Conservation (phyloP, 2,113 vertebrate species). For the Gadus chalcogrammus region DNA sequence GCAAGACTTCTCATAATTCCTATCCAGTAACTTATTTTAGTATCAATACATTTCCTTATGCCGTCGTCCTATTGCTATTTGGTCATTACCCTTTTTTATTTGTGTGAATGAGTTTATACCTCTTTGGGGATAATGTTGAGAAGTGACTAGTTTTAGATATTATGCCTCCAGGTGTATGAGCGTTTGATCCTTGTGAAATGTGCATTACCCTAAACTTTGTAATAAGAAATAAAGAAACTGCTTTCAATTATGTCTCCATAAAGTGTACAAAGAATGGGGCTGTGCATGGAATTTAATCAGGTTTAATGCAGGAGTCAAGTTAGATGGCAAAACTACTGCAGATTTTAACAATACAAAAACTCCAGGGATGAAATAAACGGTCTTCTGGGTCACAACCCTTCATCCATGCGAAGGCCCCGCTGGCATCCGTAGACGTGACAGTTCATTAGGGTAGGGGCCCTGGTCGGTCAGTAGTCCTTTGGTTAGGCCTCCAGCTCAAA, state of each 20-base stretch:
- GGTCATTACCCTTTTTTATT: conserved; percentile 23
- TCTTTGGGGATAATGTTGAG: background rate
- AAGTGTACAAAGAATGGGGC: conserved; percentile 32
- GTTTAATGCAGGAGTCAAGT: conserved; percentile 42
- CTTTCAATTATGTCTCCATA: background rate
- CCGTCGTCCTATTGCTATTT: conserved; percentile 19
- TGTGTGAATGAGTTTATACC: conserved; percentile 25
- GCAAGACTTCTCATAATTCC: background rate
- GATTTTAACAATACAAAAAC: background rate
- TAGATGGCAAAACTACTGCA: too few species aligned
- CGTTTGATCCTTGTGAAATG: conserved; percentile 65
- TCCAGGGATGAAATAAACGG: background rate
- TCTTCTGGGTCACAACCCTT: too few species aligned
- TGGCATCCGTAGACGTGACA: too few species aligned
- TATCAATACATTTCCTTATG: conserved; percentile 34
- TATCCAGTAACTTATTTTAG: conserved; percentile 58
- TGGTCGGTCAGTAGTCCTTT: background rate
- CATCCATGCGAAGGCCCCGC: too few species aligned
- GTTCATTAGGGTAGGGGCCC: too few species aligned
- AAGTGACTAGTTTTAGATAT: conserved; percentile 47
- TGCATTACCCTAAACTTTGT: conserved; percentile 67
- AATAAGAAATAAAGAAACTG: conserved; percentile 49
- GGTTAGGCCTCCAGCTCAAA: conserved; percentile 90
- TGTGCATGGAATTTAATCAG: conserved; percentile 13
- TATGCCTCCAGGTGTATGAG: conserved; percentile 37